These are phyloP conservation scores for Oxytorus armatus DNA, from an alignment of 2,888 invertebrate species.

Conservation along the genomic window DNA sequence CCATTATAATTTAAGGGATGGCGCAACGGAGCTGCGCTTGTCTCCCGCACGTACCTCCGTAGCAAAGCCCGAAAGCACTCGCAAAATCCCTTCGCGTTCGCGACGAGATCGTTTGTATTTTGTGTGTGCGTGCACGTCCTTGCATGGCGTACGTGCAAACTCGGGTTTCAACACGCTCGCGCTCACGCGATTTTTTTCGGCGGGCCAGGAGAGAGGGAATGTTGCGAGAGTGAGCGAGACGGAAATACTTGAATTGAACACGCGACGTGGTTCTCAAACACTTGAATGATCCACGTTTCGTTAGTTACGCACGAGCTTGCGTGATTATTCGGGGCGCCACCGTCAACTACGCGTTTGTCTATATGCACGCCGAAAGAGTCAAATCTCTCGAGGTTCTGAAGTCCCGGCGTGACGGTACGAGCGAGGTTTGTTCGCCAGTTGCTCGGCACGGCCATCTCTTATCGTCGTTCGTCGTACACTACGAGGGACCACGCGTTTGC, in stretches of 20 bases:
- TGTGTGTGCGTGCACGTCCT: too few species aligned
- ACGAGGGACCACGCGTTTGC: too few species aligned
- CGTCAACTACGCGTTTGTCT: background rate
- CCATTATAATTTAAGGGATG: constrained; percentile 24
- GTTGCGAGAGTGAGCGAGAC: background rate
- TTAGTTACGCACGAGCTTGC: background rate
- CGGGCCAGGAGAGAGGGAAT: too few species aligned
- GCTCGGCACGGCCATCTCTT: background rate
- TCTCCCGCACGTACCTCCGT: background rate
- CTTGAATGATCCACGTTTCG: background rate
- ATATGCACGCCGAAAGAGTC: constrained; percentile 36
- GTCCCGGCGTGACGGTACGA: background rate
- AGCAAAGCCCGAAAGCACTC: too few species aligned
- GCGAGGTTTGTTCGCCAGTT: too few species aligned
- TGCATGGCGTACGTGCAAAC: too few species aligned
- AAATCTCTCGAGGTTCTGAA: constrained; percentile 4
- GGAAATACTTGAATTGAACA: constrained; percentile 8
- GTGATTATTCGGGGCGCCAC: constrained; percentile 24
- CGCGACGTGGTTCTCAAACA: constrained; percentile 40
- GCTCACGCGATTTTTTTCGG: too few species aligned
- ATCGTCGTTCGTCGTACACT: too few species aligned
- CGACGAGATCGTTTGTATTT: too few species aligned
- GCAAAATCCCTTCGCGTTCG: too few species aligned
- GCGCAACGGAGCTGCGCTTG: constrained; percentile 39
- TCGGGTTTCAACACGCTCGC: too few species aligned